Evolutionary conservation across 2,888 invertebrate species (phyloP).

Genomic region (Pycnomerus fuliginosus): DNA sequence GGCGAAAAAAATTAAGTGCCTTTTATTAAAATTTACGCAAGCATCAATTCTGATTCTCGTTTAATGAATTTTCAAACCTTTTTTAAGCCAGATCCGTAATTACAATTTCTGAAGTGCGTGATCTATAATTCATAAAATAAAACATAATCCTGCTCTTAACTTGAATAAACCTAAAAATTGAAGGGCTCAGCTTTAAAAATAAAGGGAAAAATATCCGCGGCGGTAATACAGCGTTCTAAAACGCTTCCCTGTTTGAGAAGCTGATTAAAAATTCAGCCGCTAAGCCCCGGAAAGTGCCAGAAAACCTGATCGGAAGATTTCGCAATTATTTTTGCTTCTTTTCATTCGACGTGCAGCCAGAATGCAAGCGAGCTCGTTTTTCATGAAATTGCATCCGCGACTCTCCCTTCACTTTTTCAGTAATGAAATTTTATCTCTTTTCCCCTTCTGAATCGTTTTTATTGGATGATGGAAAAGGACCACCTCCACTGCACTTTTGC

Average conservation of each 20-base stretch:
- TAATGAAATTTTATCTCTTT: too few relatives aligned
- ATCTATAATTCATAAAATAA: slow-evolving; percentile 27
- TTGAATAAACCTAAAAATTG: slow-evolving; percentile 43
- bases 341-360: slow-evolving; percentile 23
- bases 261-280: slow-evolving; percentile 54
- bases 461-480: not conserved
- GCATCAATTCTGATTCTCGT: not conserved
- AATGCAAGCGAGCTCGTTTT: slow-evolving; percentile 5
- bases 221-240: slow-evolving; percentile 33
- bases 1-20: not conserved
- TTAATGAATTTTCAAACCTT: slow-evolving; percentile 20
- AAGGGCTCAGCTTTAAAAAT: slow-evolving; percentile 43
- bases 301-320: slow-evolving; percentile 51
- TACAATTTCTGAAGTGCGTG: slow-evolving; percentile 27
- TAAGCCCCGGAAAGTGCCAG: slow-evolving; percentile 51
- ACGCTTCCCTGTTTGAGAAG: slow-evolving; percentile 50
- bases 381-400: not conserved
- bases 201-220: slow-evolving; percentile 40
- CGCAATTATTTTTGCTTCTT: slow-evolving; percentile 50
- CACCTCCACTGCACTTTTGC: not conserved
- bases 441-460: too few relatives aligned
- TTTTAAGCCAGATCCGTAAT: slow-evolving; percentile 19
- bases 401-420: not conserved
- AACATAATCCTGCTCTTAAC: slow-evolving; percentile 32
- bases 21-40: slow-evolving; percentile 1